phyloP scores from a whole-genome alignment of 1,140 invertebrate species.

The Drosophila auraria region DNA sequence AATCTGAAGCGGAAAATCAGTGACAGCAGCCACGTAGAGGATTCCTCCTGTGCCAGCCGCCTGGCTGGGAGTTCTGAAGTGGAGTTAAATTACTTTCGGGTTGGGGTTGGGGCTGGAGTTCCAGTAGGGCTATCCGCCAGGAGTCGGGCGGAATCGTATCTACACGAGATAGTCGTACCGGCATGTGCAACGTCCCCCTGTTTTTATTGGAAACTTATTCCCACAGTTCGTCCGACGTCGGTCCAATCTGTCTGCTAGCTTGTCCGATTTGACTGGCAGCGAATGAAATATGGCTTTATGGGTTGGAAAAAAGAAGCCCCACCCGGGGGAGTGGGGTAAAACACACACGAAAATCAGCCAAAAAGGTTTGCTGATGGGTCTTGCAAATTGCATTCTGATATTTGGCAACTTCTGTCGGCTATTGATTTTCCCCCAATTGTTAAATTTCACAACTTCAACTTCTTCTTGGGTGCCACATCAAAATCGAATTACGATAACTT shows the following conservation, averaged over 20 bases:
- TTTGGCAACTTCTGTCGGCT: conserved; percentile 69
- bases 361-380: conserved; percentile 54
- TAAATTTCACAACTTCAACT: conserved; percentile 35
- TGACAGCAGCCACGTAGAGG: conserved; percentile 66
- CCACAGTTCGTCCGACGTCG: conserved; percentile 60
- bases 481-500: conserved; percentile 43
- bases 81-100: conserved; percentile 80
- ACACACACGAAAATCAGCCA: conserved; percentile 60
- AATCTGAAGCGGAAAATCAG: conserved; percentile 82
- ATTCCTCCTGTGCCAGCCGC: conserved; percentile 46
- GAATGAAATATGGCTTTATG: conserved; percentile 80
- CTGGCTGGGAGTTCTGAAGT: conserved; percentile 66
- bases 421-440: conserved; percentile 69
- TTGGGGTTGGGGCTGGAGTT: conserved; percentile 9
- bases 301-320: conserved; percentile 16
- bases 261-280: conserved; percentile 81
- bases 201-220: conserved; percentile 76
- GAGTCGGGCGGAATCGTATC: conserved; percentile 25
- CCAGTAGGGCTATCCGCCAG: neutral
- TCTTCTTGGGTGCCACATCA: conserved; percentile 15
- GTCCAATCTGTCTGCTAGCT: conserved; percentile 78
- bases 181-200: conserved; percentile 40
- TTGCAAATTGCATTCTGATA: conserved; percentile 80
- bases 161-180: conserved; percentile 33
- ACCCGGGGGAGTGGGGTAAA: conserved; percentile 14